Conservation (phyloP, 2,797 vertebrate genomes). For the Gadopsis bispinosus region DNA sequence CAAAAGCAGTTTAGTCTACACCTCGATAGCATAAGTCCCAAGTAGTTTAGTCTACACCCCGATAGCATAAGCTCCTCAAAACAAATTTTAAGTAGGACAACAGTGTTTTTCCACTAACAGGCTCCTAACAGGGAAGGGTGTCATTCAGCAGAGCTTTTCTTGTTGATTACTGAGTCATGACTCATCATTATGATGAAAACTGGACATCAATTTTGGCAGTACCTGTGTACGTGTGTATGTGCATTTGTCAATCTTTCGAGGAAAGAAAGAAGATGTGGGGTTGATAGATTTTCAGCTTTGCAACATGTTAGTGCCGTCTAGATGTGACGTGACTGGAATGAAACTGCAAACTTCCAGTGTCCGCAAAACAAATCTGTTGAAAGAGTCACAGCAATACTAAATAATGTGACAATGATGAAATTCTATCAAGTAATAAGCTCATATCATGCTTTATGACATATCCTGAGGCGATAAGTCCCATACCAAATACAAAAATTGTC, state of each 20-base stretch:
- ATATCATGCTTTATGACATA: neutral
- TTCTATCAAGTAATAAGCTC: slow-evolving; percentile 1
- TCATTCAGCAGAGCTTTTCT: slow-evolving; percentile 63
- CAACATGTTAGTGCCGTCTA: neutral
- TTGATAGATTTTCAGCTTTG: slow-evolving; percentile 4
- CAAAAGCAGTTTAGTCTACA: too few relatives aligned
- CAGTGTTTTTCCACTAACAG: too few relatives aligned
- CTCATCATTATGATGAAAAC: slow-evolving; percentile 62
- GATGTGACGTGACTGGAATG: neutral
- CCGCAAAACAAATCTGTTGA: neutral
- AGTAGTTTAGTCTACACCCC: too few relatives aligned
- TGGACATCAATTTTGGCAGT: slow-evolving; percentile 38
- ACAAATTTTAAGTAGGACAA: too few relatives aligned
- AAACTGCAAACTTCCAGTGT: neutral
- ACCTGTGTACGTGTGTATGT: slow-evolving; percentile 5
- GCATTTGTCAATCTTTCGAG: neutral
- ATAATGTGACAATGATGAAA: neutral
- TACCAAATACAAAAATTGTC: neutral
- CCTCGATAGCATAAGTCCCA: too few relatives aligned
- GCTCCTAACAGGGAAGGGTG: slow-evolving; percentile 50
- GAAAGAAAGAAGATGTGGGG: neutral
- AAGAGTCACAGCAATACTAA: neutral
- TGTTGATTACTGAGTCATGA: slow-evolving; percentile 64
- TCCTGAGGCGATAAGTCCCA: neutral
- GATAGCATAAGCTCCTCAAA: too few relatives aligned